These are phyloP conservation scores for Urocitellus parryii DNA, from an alignment of 2,113 vertebrate genomes.

Conservation along the genomic window DNA sequence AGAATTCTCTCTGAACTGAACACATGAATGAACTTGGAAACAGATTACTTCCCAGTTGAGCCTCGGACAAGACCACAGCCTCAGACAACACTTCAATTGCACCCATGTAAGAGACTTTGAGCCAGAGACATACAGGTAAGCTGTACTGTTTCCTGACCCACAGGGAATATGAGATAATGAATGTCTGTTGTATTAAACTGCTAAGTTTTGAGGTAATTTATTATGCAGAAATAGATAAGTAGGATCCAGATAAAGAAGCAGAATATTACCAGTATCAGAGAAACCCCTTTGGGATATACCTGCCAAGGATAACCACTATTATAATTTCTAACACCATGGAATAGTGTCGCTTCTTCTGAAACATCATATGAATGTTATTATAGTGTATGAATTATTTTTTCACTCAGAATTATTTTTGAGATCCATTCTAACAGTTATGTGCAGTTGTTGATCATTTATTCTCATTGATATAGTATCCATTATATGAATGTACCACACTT, in stretches of 20 bases:
- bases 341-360: neutral
- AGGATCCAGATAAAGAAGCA: slow-evolving; percentile 13
- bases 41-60: neutral
- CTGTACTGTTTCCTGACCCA: neutral
- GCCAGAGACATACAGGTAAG: neutral
- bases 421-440: neutral
- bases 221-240: neutral
- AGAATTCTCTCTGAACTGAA: neutral
- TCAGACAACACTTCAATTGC: neutral
- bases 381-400: neutral
- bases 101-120: neutral
- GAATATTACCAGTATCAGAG: neutral
- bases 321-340: slow-evolving; percentile 9
- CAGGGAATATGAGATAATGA: neutral
- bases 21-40: neutral
- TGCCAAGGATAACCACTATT: neutral
- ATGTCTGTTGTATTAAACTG: neutral
- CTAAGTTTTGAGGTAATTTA: neutral
- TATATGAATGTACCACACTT: neutral
- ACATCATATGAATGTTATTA: neutral
- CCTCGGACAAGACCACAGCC: neutral
- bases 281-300: neutral
- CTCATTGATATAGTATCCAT: neutral
- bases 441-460: neutral
- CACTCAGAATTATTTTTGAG: neutral